Evolutionary conservation across 1,140 invertebrate species (phyloP).

Genomic region (Macrostomum lignano): DNA sequence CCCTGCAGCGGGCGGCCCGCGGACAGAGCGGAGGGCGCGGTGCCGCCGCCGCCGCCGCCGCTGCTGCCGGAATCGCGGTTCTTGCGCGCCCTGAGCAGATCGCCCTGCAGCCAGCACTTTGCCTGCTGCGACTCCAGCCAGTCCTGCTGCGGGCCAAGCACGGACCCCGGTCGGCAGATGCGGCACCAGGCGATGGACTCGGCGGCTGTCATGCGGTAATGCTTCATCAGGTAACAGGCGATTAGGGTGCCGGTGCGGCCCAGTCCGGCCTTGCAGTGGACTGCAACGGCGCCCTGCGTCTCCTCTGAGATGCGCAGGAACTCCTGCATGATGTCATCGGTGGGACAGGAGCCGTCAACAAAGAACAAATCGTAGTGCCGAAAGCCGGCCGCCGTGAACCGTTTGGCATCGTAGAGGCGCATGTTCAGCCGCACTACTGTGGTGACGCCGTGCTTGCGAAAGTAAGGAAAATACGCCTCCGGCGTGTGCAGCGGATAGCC

Average conservation of each 20-base stretch:
- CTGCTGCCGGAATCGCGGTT: no score
- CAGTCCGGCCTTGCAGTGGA: slow-evolving; percentile 96
- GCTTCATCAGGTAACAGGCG: slow-evolving; percentile 93
- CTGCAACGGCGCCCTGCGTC: slow-evolving; percentile 60
- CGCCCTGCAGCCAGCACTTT: slow-evolving; percentile 44
- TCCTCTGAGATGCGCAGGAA: slow-evolving; percentile 67
- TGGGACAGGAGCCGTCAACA: slow-evolving; percentile 73
- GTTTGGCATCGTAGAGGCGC: slow-evolving; percentile 66
- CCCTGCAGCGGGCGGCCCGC: no score
- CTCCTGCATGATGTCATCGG: slow-evolving; percentile 53
- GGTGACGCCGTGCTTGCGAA: slow-evolving; percentile 59
- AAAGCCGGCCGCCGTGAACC: slow-evolving; percentile 68
- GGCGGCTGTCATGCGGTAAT: slow-evolving; percentile 59
- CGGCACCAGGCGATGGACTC: slow-evolving; percentile 86
- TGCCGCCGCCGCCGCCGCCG: no score
- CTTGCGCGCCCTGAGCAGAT: slow-evolving; percentile 37
- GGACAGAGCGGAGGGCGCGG: no score
- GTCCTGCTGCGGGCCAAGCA: slow-evolving; percentile 82
- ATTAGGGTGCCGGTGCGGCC: slow-evolving; percentile 86
- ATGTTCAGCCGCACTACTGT: slow-evolving; percentile 73
- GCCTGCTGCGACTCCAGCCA: slow-evolving; percentile 59
- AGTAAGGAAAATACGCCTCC: slow-evolving; percentile 81
- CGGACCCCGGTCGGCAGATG: slow-evolving; percentile 86
- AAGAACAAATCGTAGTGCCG: slow-evolving; percentile 85
- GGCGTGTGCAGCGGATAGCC: slow-evolving; percentile 63